phyloP scores from a whole-genome alignment of 2,113 vertebrate species.

The Plecotus auritus region DNA sequence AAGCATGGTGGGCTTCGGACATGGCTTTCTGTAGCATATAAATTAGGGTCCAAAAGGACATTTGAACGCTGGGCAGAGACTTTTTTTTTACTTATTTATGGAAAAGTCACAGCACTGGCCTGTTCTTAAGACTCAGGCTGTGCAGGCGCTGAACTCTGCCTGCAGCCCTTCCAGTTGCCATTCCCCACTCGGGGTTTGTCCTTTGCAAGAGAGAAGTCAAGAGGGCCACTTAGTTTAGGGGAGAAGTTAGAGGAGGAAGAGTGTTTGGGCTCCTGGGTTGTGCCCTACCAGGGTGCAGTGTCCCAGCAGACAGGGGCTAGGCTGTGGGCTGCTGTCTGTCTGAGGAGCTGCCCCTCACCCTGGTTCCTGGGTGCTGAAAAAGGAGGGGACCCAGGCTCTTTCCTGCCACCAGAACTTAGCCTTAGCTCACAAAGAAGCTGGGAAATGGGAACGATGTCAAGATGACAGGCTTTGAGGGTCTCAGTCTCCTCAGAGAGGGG shows the following conservation, averaged over 20 bases:
- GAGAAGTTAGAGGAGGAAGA: not conserved
- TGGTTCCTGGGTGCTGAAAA: not conserved
- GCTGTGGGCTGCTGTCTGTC: not conserved
- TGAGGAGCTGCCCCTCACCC: not conserved
- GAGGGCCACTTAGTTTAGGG: not conserved
- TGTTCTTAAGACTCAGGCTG: not conserved
- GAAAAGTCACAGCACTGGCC: not conserved
- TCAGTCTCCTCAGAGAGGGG: not conserved
- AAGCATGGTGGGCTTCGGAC: constrained; percentile 68
- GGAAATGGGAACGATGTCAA: not conserved
- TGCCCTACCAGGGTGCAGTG: not conserved
- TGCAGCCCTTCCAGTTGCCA: not conserved
- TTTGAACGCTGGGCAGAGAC: not conserved
- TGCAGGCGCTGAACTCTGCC: not conserved
- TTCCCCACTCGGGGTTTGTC: not conserved
- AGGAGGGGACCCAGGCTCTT: not conserved
- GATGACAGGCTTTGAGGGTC: not conserved
- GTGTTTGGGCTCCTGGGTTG: not conserved
- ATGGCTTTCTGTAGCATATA: constrained; percentile 80
- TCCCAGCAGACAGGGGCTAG: not conserved
- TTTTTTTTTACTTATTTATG: constrained; percentile 53
- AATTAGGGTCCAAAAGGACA: constrained; percentile 77
- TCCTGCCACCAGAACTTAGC: not conserved
- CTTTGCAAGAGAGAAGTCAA: not conserved
- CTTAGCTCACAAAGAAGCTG: not conserved